Base-by-base conservation (phyloP, 2,888 invertebrate genomes). In the Psylliodes chrysocephalus region DNA sequence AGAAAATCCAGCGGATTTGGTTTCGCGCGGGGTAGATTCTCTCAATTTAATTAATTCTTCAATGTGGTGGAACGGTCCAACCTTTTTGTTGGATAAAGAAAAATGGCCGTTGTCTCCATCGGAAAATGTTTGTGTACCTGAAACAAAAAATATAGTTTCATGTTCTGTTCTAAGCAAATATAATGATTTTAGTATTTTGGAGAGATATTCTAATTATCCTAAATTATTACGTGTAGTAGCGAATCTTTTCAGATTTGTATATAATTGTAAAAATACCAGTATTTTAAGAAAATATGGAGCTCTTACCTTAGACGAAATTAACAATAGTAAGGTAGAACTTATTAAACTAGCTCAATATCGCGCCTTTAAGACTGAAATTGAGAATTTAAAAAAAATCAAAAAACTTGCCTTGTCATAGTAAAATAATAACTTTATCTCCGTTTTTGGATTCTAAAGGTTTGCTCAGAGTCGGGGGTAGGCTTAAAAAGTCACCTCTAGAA, bases 1-100 rank as follows among this genome's bases (percentile, higher is more conserved):
- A 4, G 17, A 52, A 7, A 71, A 71, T 57, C 67, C 71, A 1
- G 69, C 70, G 0, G 70, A 71, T 46, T 19, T 64, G 1, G 53
- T 67, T 1, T 69, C 69, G 15, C 30, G 65, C 5, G 68, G 70
- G 18, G 2, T n/a, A 10, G 52, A 52, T 15, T 10, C 33, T 22
- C 7, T 10, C 18, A 30, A 17, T 8, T 15, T 52, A 14, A 15
- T 33, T 1, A 14, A 52, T 33, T 52, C 15, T 6, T 15, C 30
- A n/a, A 17, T 52, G 10, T 28, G 51, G 51, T 51, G 51, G 51
- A 28, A 51, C 10, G 51, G 51, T 6, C 51, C 51, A 28, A 12
- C 15, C 6, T 51, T 51, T 51, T 51, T 51, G 15, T 14, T 14
- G 14, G 14, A 51, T 51, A 10, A n/a, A 8, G 51, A 25, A 8